Evolutionary conservation across 2,888 invertebrate species (phyloP).

Genomic region (Meliscaeva auricollis): DNA sequence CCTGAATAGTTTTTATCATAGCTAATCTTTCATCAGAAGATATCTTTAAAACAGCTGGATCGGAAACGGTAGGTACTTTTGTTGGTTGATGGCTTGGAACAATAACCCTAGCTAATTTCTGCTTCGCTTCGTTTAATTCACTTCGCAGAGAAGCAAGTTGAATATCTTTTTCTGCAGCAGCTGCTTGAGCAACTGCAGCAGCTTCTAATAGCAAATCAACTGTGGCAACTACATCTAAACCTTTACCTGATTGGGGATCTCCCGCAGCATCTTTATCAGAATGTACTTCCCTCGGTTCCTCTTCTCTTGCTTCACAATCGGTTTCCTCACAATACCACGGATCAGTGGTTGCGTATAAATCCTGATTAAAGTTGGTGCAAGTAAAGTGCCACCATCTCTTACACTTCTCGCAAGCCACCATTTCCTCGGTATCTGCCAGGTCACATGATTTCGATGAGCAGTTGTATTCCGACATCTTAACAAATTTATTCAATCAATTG

Average conservation of each 20-base stretch:
- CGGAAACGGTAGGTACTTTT: neutral
- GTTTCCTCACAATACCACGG: neutral
- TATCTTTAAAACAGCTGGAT: no score
- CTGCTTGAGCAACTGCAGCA: slow-evolving; percentile 13
- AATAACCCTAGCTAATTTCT: neutral
- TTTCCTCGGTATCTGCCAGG: neutral
- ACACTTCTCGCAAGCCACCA: neutral
- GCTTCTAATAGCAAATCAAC: slow-evolving; percentile 3
- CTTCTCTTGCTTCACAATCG: neutral
- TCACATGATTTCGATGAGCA: no score
- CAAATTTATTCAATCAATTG: neutral
- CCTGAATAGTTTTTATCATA: no score
- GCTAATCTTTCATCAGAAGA: neutral
- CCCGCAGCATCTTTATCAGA: neutral
- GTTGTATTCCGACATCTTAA: no score
- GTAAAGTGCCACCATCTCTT: slow-evolving; percentile 10
- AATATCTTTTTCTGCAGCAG: neutral
- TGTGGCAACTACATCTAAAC: neutral
- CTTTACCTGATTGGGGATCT: neutral
- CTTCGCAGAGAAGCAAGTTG: neutral
- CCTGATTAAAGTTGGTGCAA: slow-evolving; percentile 1
- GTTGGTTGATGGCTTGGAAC: no score
- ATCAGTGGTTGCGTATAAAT: neutral
- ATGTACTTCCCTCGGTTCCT: neutral
- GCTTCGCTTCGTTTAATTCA: neutral